These are phyloP conservation scores for Eumeta japonica DNA, from an alignment of 1,140 invertebrate species.

Conservation along the genomic window DNA sequence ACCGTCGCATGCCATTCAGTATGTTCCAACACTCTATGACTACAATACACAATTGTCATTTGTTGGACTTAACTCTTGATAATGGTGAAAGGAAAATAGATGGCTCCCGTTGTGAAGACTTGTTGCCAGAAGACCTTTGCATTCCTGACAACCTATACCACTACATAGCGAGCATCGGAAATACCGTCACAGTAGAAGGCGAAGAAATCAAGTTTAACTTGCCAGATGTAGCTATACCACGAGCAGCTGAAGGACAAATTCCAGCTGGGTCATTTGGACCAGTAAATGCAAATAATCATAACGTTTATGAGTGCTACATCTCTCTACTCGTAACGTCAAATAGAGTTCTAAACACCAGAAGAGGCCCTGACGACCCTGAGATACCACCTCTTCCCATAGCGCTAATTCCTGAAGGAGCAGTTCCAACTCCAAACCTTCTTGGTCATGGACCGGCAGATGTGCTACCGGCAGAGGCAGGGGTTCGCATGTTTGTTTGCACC, in stretches of 20 bases:
- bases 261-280: background rate
- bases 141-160: conserved; percentile 3
- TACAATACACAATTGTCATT: too few relatives aligned
- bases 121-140: conserved; percentile 2
- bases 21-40: conserved; percentile 7
- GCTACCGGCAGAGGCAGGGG: background rate
- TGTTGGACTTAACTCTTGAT: background rate
- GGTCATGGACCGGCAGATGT: background rate
- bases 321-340: background rate
- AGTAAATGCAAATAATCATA: background rate
- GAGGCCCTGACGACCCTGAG: background rate
- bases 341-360: background rate
- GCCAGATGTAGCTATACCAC: background rate
- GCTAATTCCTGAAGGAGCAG: background rate
- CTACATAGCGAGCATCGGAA: background rate
- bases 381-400: background rate
- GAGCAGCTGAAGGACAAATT: background rate
- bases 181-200: background rate
- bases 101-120: background rate
- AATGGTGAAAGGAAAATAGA: background rate
- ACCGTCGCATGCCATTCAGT: conserved; percentile 3
- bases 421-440: background rate
- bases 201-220: conserved; percentile 1
- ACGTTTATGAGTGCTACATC: background rate
- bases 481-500: too few relatives aligned